Conservation (phyloP, 1,140 invertebrate genomes). For the Semibalanus balanoides region DNA sequence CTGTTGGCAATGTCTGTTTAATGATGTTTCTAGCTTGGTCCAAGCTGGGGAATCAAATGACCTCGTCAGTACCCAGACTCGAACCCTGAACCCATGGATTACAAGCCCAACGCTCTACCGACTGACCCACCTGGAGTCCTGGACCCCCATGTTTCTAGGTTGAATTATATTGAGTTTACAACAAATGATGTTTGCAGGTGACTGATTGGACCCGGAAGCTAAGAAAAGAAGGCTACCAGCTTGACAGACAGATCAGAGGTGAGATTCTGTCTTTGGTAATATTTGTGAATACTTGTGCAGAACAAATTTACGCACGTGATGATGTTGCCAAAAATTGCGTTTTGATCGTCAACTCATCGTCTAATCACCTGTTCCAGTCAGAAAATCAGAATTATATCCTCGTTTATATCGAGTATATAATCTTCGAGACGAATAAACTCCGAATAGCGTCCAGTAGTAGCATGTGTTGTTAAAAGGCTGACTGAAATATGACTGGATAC, state of each 20-base stretch:
- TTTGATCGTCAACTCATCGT: background rate
- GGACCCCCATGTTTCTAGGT: no score
- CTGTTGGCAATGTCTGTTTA: no score
- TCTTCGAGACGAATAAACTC: no score
- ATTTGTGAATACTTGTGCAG: constrained; percentile 13
- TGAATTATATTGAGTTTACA: no score
- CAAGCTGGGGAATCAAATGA: no score
- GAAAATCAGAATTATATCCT: no score
- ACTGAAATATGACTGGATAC: background rate
- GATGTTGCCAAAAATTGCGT: constrained; percentile 12
- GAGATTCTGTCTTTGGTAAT: constrained; percentile 23
- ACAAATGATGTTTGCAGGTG: constrained; percentile 44
- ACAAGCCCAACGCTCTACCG: no score
- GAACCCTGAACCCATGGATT: no score
- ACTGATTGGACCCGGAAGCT: constrained; percentile 89
- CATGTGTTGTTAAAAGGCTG: background rate
- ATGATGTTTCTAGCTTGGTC: no score
- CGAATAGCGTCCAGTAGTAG: constrained; percentile 14
- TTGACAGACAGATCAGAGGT: constrained; percentile 86
- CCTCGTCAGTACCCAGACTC: no score
- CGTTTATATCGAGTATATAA: background rate
- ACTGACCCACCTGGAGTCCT: no score
- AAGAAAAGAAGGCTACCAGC: constrained; percentile 75
- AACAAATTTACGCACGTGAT: constrained; percentile 8
- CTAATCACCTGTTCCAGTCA: background rate